These are phyloP conservation scores for Caranx ignobilis DNA, from an alignment of 2,113 vertebrate species.

Conservation along the genomic window DNA sequence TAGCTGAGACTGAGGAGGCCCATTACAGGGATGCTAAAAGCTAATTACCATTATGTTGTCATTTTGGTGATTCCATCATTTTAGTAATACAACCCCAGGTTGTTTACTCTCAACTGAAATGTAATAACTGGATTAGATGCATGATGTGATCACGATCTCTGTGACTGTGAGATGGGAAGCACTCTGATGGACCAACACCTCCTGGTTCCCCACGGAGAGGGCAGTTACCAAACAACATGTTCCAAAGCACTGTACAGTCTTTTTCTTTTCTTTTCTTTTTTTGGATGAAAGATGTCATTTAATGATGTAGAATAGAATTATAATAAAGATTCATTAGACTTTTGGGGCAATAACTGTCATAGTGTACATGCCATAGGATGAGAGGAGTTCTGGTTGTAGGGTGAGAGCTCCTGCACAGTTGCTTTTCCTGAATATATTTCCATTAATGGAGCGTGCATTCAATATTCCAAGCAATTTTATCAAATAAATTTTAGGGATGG, in stretches of 20 bases:
- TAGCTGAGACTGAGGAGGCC: conserved; percentile 4
- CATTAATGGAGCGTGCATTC: too few species aligned
- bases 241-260: neutral
- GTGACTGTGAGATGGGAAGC: conserved; percentile 28
- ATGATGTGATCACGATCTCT: conserved; percentile 27
- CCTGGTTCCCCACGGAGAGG: neutral
- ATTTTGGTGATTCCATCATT: conserved; percentile 39
- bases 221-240: neutral
- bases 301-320: neutral
- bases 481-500: too few species aligned
- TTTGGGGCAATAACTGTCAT: neutral
- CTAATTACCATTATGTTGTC: conserved; percentile 12
- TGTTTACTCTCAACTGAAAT: conserved; percentile 42
- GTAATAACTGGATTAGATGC: conserved; percentile 42
- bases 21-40: conserved; percentile 16
- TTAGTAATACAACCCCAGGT: conserved; percentile 35
- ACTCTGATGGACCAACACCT: conserved; percentile 3
- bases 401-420: neutral
- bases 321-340: neutral
- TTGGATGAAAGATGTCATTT: neutral
- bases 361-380: neutral
- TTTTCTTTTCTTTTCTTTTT: neutral
- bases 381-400: neutral
- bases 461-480: too few species aligned
- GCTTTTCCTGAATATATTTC: neutral